These are phyloP conservation scores for Marmota flaviventris DNA, from an alignment of 2,113 vertebrate species.

Conservation along the genomic window DNA sequence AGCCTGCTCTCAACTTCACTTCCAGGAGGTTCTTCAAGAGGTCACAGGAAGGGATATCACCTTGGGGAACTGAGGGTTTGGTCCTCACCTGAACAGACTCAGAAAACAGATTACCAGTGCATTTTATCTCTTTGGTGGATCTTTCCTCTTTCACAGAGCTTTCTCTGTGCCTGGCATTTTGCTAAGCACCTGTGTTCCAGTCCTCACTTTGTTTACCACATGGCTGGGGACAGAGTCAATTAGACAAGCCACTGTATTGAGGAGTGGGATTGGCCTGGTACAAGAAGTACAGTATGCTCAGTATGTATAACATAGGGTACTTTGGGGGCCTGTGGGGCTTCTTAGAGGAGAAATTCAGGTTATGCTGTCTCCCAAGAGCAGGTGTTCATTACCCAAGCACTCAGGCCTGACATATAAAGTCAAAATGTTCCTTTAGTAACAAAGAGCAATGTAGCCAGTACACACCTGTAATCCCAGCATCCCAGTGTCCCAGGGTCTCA, in stretches of 20 bases:
- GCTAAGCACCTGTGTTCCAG: neutral
- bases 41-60: neutral
- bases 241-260: neutral
- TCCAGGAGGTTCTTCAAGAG: neutral
- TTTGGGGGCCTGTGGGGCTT: neutral
- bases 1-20: neutral
- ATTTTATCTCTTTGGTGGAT: conserved; percentile 9
- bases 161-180: conserved; percentile 27
- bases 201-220: neutral
- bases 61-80: neutral
- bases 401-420: neutral
- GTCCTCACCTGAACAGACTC: neutral
- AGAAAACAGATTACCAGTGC: neutral
- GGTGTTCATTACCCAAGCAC: neutral
- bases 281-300: neutral
- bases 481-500: too few species aligned
- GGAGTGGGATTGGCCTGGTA: neutral
- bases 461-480: too few species aligned
- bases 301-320: neutral
- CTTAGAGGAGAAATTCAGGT: neutral
- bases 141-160: neutral
- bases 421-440: neutral
- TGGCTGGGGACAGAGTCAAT: neutral
- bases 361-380: neutral
- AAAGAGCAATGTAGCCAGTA: neutral